Percentiles rank a stretch among this genome's conserved stretches.
Evolutionary conservation across 1,140 invertebrate genomes (phyloP).

Genomic region (Brachionus manjavacas): DNA sequence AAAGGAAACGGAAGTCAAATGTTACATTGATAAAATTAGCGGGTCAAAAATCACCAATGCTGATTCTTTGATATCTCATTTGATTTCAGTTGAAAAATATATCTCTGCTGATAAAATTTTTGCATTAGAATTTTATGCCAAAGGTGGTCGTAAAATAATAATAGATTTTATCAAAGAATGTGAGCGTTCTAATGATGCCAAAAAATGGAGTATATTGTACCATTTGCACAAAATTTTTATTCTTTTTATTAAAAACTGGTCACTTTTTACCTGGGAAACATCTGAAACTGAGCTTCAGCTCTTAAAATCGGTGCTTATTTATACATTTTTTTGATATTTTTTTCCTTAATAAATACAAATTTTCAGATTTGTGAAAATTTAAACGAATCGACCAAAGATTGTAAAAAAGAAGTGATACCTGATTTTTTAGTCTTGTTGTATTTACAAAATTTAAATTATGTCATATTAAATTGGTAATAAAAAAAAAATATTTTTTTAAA

Average conservation of each 20-base stretch:
- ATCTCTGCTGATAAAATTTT: background rate
- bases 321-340: background rate
- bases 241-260: slow-evolving; percentile 11
- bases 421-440: slow-evolving; percentile 24
- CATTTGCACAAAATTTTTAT: slow-evolving; percentile 3
- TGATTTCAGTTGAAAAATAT: background rate
- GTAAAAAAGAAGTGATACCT: slow-evolving; percentile 17
- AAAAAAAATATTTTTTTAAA: background rate
- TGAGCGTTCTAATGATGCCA: background rate
- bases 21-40: slow-evolving; percentile 24
- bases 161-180: slow-evolving; percentile 33
- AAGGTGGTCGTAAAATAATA: slow-evolving; percentile 30
- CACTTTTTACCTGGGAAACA: background rate
- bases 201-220: slow-evolving; percentile 28
- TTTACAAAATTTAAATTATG: background rate
- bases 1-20: slow-evolving; percentile 36
- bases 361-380: slow-evolving; percentile 4
- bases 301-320: background rate
- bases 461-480: background rate
- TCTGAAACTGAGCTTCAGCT: background rate
- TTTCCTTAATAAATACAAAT: background rate
- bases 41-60: background rate
- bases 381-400: slow-evolving; percentile 29
- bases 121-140: slow-evolving; percentile 29
- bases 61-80: background rate